phyloP scores from a whole-genome alignment of 2,113 vertebrate species.

The Malaclemys terrapin region DNA sequence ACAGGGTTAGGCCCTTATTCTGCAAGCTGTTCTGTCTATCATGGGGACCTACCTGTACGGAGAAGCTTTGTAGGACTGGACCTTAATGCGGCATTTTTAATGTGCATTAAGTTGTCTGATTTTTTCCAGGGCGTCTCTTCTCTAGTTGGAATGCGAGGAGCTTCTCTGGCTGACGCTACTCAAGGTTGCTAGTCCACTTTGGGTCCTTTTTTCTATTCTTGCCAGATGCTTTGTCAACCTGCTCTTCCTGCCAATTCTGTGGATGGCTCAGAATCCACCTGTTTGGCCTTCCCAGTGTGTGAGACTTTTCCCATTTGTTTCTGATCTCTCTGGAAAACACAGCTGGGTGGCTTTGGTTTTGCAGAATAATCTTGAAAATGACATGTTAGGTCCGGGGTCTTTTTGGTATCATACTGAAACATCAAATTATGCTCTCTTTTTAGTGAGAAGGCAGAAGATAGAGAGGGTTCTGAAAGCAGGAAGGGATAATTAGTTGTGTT shows the following conservation, averaged over 20 bases:
- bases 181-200: conserved; percentile 64
- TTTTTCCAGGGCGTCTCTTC: conserved; percentile 9
- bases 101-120: not conserved
- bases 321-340: not conserved
- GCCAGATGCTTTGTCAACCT: conserved; percentile 72
- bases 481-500: not conserved
- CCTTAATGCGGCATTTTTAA: not conserved
- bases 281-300: conserved; percentile 1
- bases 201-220: conserved; percentile 59
- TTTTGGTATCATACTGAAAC: not conserved
- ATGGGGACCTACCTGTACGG: not conserved
- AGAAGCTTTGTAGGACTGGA: not conserved
- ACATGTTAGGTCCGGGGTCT: not conserved
- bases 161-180: not conserved
- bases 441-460: not conserved
- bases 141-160: conserved; percentile 61
- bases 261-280: conserved; percentile 66
- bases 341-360: not conserved
- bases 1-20: conserved; percentile 13
- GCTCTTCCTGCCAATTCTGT: conserved; percentile 64
- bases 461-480: not conserved
- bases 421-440: not conserved
- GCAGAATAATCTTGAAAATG: not conserved
- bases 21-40: not conserved
- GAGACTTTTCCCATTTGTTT: not conserved